Conservation (phyloP, 2,113 vertebrate species). For the Bufo bufo region DNA sequence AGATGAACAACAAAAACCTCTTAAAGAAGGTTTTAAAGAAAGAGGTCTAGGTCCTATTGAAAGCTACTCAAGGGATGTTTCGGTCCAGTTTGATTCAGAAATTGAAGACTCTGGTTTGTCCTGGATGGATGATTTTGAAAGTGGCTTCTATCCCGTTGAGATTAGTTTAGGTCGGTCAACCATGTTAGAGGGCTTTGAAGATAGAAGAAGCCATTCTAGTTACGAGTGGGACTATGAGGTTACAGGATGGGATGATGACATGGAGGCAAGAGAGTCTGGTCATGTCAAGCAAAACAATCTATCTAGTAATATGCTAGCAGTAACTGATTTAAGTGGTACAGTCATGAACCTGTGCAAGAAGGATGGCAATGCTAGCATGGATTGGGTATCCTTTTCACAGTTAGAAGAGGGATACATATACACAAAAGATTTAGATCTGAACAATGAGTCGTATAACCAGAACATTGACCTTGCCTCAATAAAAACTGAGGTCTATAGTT, state of each 20-base stretch:
- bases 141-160: conserved; percentile 51
- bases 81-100: conserved; percentile 48
- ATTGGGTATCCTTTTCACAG: conserved; percentile 72
- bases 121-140: conserved; percentile 52
- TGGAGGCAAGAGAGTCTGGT: conserved; percentile 62
- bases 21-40: background rate
- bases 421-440: conserved; percentile 67
- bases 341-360: conserved; percentile 75
- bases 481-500: conserved; percentile 65
- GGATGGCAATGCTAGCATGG: conserved; percentile 70
- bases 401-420: conserved; percentile 80
- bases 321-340: conserved; percentile 65
- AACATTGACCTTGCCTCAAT: conserved; percentile 68
- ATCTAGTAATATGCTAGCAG: conserved; percentile 61
- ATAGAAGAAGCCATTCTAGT: conserved; percentile 63
- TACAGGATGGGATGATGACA: conserved; percentile 56
- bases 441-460: conserved; percentile 72
- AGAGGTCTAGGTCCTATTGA: background rate
- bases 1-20: background rate
- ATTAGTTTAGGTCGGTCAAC: conserved; percentile 59
- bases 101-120: conserved; percentile 36
- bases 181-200: conserved; percentile 63
- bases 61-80: conserved; percentile 36
- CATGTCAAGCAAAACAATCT: conserved; percentile 64
- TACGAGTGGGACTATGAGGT: conserved; percentile 70